Conservation (phyloP, 2,797 vertebrate species). For the Nannoperca obscura region DNA sequence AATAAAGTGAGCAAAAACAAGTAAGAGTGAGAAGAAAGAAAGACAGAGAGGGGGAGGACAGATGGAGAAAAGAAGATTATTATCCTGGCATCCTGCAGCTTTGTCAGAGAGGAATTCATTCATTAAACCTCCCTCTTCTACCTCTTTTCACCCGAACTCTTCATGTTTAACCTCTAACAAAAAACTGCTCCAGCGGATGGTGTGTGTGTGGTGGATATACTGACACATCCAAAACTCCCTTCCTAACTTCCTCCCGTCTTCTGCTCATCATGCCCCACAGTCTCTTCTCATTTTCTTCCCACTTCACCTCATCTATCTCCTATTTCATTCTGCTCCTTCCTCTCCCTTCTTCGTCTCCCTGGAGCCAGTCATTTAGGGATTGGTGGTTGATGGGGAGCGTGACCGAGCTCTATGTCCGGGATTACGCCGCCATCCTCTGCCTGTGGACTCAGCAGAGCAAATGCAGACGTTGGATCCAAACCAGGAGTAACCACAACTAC, state of each 20-base stretch:
- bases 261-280: constrained; percentile 30
- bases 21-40: constrained; percentile 39
- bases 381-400: constrained; percentile 63
- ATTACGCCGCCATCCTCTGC: constrained; percentile 64
- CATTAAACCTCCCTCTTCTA: constrained; percentile 60
- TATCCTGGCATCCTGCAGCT: constrained; percentile 70
- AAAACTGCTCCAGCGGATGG: constrained; percentile 12
- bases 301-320: constrained; percentile 52
- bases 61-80: constrained; percentile 36
- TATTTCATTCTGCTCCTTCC: constrained; percentile 40
- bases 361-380: constrained; percentile 69
- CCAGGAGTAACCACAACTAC: constrained; percentile 36
- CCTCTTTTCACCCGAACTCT: constrained; percentile 8
- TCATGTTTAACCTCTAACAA: constrained; percentile 50
- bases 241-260: constrained; percentile 33
- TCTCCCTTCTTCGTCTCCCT: constrained; percentile 43
- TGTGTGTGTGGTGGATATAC: constrained; percentile 19
- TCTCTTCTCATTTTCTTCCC: constrained; percentile 44
- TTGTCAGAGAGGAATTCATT: constrained; percentile 76
- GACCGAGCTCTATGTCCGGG: constrained; percentile 63
- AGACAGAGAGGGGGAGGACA: constrained; percentile 15
- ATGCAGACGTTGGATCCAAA: constrained; percentile 46
- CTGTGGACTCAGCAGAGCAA: constrained; percentile 65
- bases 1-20: constrained; percentile 30
- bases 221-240: constrained; percentile 42